Conservation (phyloP, 2,113 vertebrate genomes). For the Ailuropoda melanoleuca region DNA sequence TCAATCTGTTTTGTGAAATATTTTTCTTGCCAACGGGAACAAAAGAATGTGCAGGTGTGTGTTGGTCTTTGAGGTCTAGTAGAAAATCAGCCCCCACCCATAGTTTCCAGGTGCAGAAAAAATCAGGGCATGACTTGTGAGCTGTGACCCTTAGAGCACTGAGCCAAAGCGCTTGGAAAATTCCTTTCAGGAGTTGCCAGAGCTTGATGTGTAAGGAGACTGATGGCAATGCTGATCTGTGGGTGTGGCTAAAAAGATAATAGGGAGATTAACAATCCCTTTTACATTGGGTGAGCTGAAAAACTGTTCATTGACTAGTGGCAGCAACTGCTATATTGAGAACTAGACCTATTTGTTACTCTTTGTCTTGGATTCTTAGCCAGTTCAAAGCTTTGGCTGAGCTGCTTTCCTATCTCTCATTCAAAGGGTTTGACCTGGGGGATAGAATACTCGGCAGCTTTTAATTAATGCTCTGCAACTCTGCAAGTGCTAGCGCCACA, state of each 20-base stretch:
- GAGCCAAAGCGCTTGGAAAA: constrained; percentile 59
- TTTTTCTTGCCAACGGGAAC: constrained; percentile 56
- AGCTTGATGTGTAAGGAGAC: constrained; percentile 34
- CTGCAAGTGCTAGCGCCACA: constrained; percentile 20
- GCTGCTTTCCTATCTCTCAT: constrained; percentile 50
- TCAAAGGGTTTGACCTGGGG: constrained; percentile 56
- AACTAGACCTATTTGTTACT: constrained; percentile 62
- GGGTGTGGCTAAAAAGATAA: constrained; percentile 68
- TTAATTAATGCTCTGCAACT: constrained; percentile 62
- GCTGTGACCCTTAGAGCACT: constrained; percentile 39
- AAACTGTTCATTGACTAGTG: constrained; percentile 67
- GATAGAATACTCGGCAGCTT: constrained; percentile 56
- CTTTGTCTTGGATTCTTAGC: constrained; percentile 54
- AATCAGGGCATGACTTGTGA: constrained; percentile 51
- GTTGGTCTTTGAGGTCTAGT: constrained; percentile 60
- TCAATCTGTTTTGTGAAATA: constrained; percentile 56
- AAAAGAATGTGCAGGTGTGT: constrained; percentile 76
- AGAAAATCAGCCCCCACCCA: constrained; percentile 50
- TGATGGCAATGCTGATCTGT: constrained; percentile 52
- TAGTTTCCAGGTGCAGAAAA: constrained; percentile 67
- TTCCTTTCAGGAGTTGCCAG: constrained; percentile 70
- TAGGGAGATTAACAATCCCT: constrained; percentile 59
- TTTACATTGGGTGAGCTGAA: constrained; percentile 52
- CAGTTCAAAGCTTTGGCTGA: constrained; percentile 69
- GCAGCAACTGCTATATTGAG: constrained; percentile 55